Conservation (phyloP, 2,888 invertebrate species). For the Linnaemya vulpina region DNA sequence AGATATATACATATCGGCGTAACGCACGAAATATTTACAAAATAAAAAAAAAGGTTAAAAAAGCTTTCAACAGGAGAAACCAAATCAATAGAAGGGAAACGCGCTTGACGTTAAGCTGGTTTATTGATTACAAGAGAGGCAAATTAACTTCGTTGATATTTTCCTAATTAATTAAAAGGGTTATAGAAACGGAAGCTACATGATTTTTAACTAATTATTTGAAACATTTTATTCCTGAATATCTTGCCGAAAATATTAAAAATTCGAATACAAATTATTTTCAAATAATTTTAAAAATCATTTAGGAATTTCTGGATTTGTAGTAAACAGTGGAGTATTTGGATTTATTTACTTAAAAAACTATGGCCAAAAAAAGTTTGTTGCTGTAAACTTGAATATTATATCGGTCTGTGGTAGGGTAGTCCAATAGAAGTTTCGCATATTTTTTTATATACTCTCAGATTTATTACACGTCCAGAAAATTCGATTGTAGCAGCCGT, state of each 20-base stretch:
- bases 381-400: too few species aligned
- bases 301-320: not conserved
- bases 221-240: not conserved
- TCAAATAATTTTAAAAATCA: constrained; percentile 12
- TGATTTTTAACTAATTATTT: constrained; percentile 16
- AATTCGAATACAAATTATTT: not conserved
- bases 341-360: not conserved
- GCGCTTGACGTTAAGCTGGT: constrained; percentile 24
- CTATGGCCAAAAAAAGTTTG: too few species aligned
- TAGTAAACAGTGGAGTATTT: not conserved
- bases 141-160: constrained; percentile 24
- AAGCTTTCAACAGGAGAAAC: constrained; percentile 29
- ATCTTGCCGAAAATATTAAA: not conserved
- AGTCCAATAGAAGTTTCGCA: too few species aligned
- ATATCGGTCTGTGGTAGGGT: too few species aligned
- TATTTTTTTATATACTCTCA: not conserved
- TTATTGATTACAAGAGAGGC: constrained; percentile 13
- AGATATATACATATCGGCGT: not conserved
- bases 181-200: constrained; percentile 8
- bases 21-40: constrained; percentile 50
- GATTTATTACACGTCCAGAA: not conserved
- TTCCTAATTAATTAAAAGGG: constrained; percentile 16
- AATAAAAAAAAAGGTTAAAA: not conserved
- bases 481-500: not conserved
- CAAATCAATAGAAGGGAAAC: constrained; percentile 3